These are phyloP conservation scores for Threskiornis aethiopicus DNA, from an alignment of 2,797 vertebrate genomes.

Conservation along the genomic window DNA sequence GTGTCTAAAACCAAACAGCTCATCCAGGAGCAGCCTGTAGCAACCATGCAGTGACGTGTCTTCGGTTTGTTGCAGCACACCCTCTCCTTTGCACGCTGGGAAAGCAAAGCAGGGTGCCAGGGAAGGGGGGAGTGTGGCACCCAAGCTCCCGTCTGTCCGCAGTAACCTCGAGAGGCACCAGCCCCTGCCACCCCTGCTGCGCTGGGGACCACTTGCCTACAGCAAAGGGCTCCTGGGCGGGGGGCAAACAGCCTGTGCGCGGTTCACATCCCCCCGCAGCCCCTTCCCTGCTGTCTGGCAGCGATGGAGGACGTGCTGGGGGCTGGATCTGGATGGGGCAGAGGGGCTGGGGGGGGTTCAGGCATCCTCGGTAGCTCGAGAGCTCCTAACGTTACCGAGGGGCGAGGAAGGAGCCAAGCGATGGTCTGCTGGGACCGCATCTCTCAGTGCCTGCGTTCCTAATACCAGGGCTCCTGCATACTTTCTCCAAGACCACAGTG, in stretches of 20 bases:
- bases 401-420: background rate
- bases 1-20: background rate
- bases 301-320: background rate
- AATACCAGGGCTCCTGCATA: background rate
- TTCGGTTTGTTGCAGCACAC: accelerated
- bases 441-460: background rate
- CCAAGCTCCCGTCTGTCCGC: accelerated
- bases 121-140: accelerated
- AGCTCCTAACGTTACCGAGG: background rate
- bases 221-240: background rate
- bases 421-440: background rate
- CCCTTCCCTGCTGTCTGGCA: background rate
- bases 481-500: background rate
- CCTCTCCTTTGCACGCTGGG: accelerated
- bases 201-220: accelerated
- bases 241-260: background rate
- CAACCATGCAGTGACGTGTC: accelerated
- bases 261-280: background rate
- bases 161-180: background rate
- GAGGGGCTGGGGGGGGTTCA: background rate
- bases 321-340: background rate
- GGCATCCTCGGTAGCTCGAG: background rate
- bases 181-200: accelerated
- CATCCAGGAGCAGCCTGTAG: background rate
- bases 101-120: background rate